A percentile compares a stretch with the other conserved stretches of the same genome.
These are phyloP conservation scores for Pasiphila rectangulata DNA, from an alignment of 2,888 invertebrate species.

Conservation along the genomic window DNA sequence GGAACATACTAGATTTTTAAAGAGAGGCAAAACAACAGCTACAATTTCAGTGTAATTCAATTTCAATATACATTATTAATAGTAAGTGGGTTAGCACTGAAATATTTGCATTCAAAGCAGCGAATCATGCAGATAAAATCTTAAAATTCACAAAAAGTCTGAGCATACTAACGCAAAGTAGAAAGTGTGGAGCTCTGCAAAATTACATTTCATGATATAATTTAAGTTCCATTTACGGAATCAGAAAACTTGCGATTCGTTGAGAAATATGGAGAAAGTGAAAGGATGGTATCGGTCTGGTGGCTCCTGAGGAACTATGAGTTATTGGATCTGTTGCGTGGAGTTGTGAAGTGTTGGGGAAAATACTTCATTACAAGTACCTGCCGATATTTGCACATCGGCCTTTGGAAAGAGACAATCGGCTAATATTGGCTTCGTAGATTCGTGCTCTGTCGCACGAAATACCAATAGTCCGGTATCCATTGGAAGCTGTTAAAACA, in stretches of 20 bases:
- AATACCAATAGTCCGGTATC: too few species aligned
- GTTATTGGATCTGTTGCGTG: constrained; percentile 17
- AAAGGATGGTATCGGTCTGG: constrained; percentile 25
- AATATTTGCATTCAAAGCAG: background rate
- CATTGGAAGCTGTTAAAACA: too few species aligned
- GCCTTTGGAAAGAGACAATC: background rate
- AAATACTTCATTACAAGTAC: background rate
- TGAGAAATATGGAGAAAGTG: constrained; percentile 25
- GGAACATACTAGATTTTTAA: too few species aligned
- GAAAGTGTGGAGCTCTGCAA: constrained; percentile 18
- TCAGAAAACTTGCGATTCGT: constrained; percentile 21
- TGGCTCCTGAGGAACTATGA: constrained; percentile 18
- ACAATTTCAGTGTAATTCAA: too few species aligned
- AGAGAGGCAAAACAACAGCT: too few species aligned
- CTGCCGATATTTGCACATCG: background rate
- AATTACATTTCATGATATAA: constrained; percentile 22
- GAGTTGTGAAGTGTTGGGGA: background rate
- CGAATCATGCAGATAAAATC: background rate
- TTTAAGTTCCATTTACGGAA: constrained; percentile 21
- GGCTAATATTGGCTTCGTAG: too few species aligned
- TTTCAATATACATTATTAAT: too few species aligned
- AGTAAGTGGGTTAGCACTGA: background rate
- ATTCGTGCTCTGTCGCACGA: too few species aligned
- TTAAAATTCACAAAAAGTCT: constrained; percentile 4
- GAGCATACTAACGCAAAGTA: constrained; percentile 12